Conservation (phyloP, 1,140 invertebrate species). For the Drosophila oshimai region DNA sequence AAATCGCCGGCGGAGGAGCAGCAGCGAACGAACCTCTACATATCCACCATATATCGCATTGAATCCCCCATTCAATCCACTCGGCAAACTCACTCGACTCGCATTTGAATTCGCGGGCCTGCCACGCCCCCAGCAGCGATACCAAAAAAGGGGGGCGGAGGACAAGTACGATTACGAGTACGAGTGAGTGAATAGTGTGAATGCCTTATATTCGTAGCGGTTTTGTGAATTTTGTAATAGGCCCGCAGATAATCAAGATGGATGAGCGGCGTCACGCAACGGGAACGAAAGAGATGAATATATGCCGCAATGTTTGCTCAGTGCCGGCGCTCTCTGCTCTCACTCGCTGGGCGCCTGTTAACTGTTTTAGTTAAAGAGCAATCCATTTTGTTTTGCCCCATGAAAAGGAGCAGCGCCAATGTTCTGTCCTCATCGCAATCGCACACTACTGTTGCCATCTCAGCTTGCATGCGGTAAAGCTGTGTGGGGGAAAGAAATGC, state of each 20-base stretch:
- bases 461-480: slow-evolving; percentile 17
- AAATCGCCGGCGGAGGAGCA: slow-evolving; percentile 24
- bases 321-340: neutral
- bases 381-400: slow-evolving; percentile 82
- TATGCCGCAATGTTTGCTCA: slow-evolving; percentile 53
- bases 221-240: slow-evolving; percentile 78
- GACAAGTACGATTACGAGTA: slow-evolving; percentile 29
- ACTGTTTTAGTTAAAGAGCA: slow-evolving; percentile 83
- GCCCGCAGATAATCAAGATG: neutral
- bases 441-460: slow-evolving; percentile 13
- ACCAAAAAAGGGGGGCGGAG: slow-evolving; percentile 11
- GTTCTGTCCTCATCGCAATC: slow-evolving; percentile 34
- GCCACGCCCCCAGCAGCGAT: slow-evolving; percentile 1
- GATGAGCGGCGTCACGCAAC: neutral
- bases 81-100: slow-evolving; percentile 32
- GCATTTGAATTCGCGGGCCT: slow-evolving; percentile 2
- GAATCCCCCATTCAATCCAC: slow-evolving; percentile 41
- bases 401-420: slow-evolving; percentile 71
- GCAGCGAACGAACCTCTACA: slow-evolving; percentile 18
- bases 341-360: slow-evolving; percentile 62
- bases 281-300: slow-evolving; percentile 46
- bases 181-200: slow-evolving; percentile 70
- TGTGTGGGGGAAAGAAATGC: slow-evolving; percentile 6
- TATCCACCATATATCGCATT: slow-evolving; percentile 22
- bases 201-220: slow-evolving; percentile 81